phyloP scores from a whole-genome alignment of 2,797 vertebrate genomes.

The Apogon hyalosoma region DNA sequence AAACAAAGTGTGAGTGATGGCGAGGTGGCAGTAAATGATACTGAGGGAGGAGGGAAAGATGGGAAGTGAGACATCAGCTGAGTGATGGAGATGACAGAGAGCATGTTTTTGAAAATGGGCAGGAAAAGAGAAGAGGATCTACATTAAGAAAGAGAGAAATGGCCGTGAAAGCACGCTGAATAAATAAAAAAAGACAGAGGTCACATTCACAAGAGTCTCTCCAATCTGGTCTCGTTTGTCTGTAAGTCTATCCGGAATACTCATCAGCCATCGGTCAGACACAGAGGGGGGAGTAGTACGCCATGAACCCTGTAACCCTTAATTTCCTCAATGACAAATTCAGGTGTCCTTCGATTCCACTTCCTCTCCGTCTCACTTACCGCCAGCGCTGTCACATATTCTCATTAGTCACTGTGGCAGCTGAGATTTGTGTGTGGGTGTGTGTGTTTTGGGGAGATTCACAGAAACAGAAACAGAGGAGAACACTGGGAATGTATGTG shows the following conservation, averaged over 20 bases:
- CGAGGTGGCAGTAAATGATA: slow-evolving; percentile 56
- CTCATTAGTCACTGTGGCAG: slow-evolving; percentile 75
- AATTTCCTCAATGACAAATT: slow-evolving; percentile 77
- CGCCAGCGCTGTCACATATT: slow-evolving; percentile 63
- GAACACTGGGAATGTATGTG: slow-evolving; percentile 17
- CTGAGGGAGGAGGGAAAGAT: slow-evolving; percentile 18
- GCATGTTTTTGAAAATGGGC: slow-evolving; percentile 33
- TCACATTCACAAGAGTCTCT: slow-evolving; percentile 50
- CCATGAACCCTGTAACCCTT: slow-evolving; percentile 59
- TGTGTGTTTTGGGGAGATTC: slow-evolving; percentile 24
- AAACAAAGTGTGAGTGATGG: slow-evolving; percentile 70
- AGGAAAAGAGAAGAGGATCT: slow-evolving; percentile 28
- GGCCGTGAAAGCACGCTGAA: slow-evolving; percentile 27
- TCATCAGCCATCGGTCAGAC: slow-evolving; percentile 60
- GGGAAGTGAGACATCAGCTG: slow-evolving; percentile 6
- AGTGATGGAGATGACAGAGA: slow-evolving; percentile 48
- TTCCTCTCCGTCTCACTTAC: slow-evolving; percentile 74
- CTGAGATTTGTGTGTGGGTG: slow-evolving; percentile 26
- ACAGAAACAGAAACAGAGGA: slow-evolving; percentile 38
- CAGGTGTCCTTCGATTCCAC: slow-evolving; percentile 70
- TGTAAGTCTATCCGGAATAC: slow-evolving; percentile 36
- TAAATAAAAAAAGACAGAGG: slow-evolving; percentile 43
- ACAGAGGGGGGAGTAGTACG: slow-evolving; percentile 26
- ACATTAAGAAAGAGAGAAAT: slow-evolving; percentile 36
- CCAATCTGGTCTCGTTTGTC: slow-evolving; percentile 22